Percentiles rank a stretch among this genome's conserved stretches.
Evolutionary conservation across 2,888 invertebrate species (phyloP).

Genomic region (Seira ritae): DNA sequence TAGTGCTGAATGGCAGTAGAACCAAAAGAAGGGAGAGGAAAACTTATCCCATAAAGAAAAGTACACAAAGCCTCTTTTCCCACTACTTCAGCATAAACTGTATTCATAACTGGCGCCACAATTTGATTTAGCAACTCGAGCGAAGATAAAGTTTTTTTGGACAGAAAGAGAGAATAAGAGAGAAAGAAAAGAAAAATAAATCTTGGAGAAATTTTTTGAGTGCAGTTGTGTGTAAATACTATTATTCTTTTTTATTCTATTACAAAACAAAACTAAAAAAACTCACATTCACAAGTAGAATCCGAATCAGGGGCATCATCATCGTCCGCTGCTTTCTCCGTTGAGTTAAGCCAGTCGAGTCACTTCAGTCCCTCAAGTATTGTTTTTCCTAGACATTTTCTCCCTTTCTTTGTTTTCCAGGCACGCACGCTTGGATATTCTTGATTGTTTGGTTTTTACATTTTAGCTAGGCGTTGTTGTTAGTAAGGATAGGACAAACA

Average conservation of each 20-base stretch:
- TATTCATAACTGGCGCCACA: neutral
- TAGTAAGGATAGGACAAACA: too few species aligned
- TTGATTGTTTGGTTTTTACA: too few species aligned
- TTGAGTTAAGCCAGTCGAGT: too few species aligned
- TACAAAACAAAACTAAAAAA: slow-evolving; percentile 22
- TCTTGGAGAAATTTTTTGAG: slow-evolving; percentile 25
- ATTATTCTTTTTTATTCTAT: slow-evolving; percentile 10
- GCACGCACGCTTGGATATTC: too few species aligned
- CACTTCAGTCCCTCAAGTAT: neutral
- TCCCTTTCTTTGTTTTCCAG: too few species aligned
- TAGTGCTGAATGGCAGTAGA: too few species aligned
- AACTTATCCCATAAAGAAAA: neutral
- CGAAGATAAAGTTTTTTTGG: neutral
- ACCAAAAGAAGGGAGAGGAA: neutral
- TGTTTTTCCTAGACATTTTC: neutral
- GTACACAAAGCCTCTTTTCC: slow-evolving; percentile 8
- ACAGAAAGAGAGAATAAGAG: slow-evolving; percentile 32
- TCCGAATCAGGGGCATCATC: neutral
- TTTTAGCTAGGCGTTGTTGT: too few species aligned
- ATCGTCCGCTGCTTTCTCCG: neutral
- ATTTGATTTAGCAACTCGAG: slow-evolving; percentile 2
- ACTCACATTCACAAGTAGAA: neutral
- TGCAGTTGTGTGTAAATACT: slow-evolving; percentile 34
- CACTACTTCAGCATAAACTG: too few species aligned
- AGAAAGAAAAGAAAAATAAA: slow-evolving; percentile 38